Base-by-base conservation (phyloP, 2,888 invertebrate genomes). In the Lasioglossum marginatum region DNA sequence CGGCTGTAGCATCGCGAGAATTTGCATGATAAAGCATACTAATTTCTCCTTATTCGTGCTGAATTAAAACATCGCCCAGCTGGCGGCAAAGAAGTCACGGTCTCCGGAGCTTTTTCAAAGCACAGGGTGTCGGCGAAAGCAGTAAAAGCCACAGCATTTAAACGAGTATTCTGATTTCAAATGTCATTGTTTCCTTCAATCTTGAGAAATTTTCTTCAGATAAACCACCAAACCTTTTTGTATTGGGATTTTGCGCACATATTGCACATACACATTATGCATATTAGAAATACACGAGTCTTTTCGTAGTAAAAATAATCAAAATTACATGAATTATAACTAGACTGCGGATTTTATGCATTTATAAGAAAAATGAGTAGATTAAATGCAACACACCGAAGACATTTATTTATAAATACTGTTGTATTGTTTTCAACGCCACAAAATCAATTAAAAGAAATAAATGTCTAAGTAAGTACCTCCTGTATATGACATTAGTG, bases 1-100 rank as follows among this genome's bases (percentile, higher is more conserved):
- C 14, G 40, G 23, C n/a, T 19, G n/a, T 34, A 31, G 34, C 27
- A 45, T n/a, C 66, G 19, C 75, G 57, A 10, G 60, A 81, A 86
- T 86, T 71, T 85, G 40, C 81, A 79, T 86, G 75, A 86, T 76
- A 85, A 86, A 86, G 75, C 71, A 10, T 45, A 71, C 48, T 85
- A 85, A 85, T 86, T 86, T 81, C 81, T 77, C 75, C 66, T 60
- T 75, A 43, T 66, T 48, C 66, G 23, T 19, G 66, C 27, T n/a
- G 85, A 76, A 85, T 85, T 86, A 78, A 86, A 86, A 72, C 72
- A 77, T 57, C 73, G 23, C 27, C 60, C 74, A 66, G 48, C 19
- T 23, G 57, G 43, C 66, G 34, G 34, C 23, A 45, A 74, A 52
- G 70, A 79, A 85, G 37, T 40, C 60, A 66, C 19, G 37, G 40